Base-by-base conservation (phyloP, 2,797 vertebrate genomes). In the Myoxocephalus aenaeus region DNA sequence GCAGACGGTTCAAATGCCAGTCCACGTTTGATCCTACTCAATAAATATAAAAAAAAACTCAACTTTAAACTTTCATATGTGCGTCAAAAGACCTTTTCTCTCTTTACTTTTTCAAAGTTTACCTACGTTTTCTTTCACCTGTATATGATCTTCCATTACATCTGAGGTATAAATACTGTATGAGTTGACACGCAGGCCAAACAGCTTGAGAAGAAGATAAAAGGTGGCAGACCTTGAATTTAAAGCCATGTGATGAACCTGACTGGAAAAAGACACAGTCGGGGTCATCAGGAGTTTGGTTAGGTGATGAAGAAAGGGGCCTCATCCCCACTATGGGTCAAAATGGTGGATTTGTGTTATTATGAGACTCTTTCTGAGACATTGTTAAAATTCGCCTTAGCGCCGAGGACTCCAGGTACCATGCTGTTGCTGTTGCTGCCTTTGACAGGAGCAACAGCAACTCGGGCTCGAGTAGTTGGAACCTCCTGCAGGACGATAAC, bases 1-100 rank as follows among this genome's bases (percentile, higher is more conserved):
- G 6, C 29, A 25, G 20, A 15, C 42, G 13, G 4, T 17, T 46
- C 44, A 32, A 34, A 65, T 65, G 65, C 29, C 65, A 50, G 42
- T 1, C 20, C 42, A 40, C 27, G 68, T 79, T 77, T 73, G 58
- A 82, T 78, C 64, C 63, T 2, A 8, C 25, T 66, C 46, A 82
- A 80, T 13, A 81, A 71, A 77, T 72, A 70, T 81, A 73, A 13
- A 80, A 68, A 34, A 32, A 18, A 40, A 27, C 44, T 54, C 11
- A 58, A 54, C 50, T 72, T 56, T 54, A 36, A 13, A 15, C 48
- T 50, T 20, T 17, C 22, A 44, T 51, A 53, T 32, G 2, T 10
- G 25, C 59, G 56, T 53, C 32, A 67, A 15, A 27, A 74, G 50
- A 38, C 14, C 36, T 27, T 38, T 40, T 32, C 32, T 32, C 32